These are phyloP conservation scores for Thripadectes ignobilis DNA, from an alignment of 2,797 vertebrate species.

Conservation along the genomic window DNA sequence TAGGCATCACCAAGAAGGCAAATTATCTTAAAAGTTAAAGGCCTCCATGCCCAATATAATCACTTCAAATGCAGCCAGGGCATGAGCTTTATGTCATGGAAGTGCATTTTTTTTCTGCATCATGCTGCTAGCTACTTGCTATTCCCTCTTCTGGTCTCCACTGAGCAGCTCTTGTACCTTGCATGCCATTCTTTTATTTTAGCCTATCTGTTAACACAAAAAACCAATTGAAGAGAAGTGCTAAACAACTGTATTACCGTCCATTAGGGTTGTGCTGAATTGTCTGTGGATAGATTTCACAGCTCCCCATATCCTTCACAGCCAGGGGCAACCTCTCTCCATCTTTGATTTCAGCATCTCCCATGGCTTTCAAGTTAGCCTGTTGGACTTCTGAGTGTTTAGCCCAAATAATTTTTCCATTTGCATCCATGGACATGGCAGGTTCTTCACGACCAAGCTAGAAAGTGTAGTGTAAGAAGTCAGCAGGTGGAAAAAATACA, in stretches of 20 bases:
- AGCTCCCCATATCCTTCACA: constrained; percentile 99
- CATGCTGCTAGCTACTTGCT: background rate
- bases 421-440: constrained; percentile 99
- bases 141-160: background rate
- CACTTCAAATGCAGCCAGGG: background rate
- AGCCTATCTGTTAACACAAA: background rate
- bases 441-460: constrained; percentile 97
- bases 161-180: background rate
- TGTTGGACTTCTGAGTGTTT: constrained; percentile 97
- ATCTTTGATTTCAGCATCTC: constrained; percentile 95
- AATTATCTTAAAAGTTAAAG: background rate
- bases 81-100: background rate
- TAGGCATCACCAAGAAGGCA: background rate
- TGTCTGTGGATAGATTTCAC: constrained; percentile 98
- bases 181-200: background rate
- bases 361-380: constrained; percentile 98
- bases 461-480: background rate
- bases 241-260: constrained; percentile 76
- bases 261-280: constrained; percentile 98
- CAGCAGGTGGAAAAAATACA: background rate
- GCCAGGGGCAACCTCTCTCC: constrained; percentile 93
- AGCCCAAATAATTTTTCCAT: constrained; percentile 98
- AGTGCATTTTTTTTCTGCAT: background rate
- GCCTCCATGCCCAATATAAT: background rate
- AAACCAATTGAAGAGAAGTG: background rate